Percentiles rank a stretch among this genome's conserved stretches.
Conservation (phyloP, 2,888 invertebrate genomes). For the Hirudinaria manillensis region DNA sequence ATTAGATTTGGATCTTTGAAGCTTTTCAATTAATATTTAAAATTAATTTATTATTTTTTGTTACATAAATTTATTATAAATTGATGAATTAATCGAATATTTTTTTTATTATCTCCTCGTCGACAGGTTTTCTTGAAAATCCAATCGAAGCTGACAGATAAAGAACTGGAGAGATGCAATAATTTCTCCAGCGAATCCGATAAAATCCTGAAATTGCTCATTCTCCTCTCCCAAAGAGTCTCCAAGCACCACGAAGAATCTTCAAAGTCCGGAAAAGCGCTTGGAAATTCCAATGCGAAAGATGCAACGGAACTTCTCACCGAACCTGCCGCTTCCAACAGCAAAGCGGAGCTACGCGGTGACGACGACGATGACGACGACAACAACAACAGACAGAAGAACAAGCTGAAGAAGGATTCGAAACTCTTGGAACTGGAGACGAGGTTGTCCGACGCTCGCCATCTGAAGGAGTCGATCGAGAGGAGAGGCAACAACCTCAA, state of each 20-base stretch:
- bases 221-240: slow-evolving; percentile 6
- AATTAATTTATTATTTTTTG: no score
- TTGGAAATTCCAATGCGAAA: background rate
- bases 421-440: background rate
- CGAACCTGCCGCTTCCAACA: background rate
- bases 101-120: background rate
- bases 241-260: background rate
- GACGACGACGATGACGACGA: background rate
- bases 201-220: slow-evolving; percentile 6
- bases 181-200: background rate
- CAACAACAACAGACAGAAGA: background rate
- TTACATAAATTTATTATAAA: no score
- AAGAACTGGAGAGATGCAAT: background rate
- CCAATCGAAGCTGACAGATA: background rate
- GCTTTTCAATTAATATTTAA: no score
- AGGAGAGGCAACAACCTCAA: background rate
- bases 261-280: background rate
- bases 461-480: slow-evolving; percentile 4
- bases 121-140: slow-evolving; percentile 5
- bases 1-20: no score
- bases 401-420: background rate
- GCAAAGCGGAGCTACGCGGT: background rate
- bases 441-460: background rate
- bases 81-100: no score
- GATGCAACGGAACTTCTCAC: no score